Base-by-base conservation (phyloP, 2,888 invertebrate genomes). In the Asteroscopus sphinx region DNA sequence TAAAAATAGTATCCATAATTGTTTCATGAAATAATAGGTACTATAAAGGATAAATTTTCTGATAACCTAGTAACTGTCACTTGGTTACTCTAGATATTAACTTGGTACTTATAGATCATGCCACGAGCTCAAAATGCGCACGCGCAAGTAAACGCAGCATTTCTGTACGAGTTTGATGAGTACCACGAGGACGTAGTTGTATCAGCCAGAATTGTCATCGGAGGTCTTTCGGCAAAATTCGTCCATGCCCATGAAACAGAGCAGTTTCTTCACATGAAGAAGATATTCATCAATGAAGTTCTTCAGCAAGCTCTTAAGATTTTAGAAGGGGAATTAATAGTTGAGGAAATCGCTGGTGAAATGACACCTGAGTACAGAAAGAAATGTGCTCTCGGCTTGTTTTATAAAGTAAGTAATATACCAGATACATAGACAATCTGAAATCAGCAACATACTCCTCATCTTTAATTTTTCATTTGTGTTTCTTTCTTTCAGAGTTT, bases 91-190 rank as follows among this genome's bases (percentile, higher is more conserved):
- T n/a, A n/a, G n/a, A n/a, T n/a, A 25, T 21, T n/a, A 17, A 37
- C 21, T 8, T 8, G 0, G 1, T 30, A 21, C 32, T 80, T 92
- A 54, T 72, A 97, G 97, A 95, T 97, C 53, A 96, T 96, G 95
- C 95, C 96, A 1, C 90, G 97, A 54, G 95, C 96, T 1, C 96
- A 96, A 88, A 97, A 96, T 77, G 96, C 96, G 0, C 97, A 96
- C 72, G 97, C 97, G 0, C 95, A 96, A 77, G 96, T 97, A 0
- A 97, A 97, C 74, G 96, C 96, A 12, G 97, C 95, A 3, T 97
- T 97, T 80, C 86, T 96, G 0, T 95, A 96, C 56, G 94, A 95
- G 79, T 82, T 97, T 39, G 83, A 94, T 49, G 21, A 64, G 4
- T 55, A 76, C 0, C 47, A 83, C 1, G 56, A 66, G 21, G 79